phyloP scores from a whole-genome alignment of 2,888 invertebrate species.

The Marasmarcha lunaedactyla region DNA sequence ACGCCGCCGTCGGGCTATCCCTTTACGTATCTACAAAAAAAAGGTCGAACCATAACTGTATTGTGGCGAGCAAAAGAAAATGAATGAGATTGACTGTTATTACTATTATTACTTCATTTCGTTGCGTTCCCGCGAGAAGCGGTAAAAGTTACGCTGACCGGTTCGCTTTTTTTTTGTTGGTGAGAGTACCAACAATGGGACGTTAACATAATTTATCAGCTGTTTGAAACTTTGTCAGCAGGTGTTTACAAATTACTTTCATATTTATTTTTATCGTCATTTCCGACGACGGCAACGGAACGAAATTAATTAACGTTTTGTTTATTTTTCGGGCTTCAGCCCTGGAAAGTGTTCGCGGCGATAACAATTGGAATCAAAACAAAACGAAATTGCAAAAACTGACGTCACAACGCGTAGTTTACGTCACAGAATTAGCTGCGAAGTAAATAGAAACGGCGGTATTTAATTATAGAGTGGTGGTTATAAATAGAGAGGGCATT shows the following conservation, averaged over 20 bases:
- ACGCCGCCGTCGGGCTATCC: constrained; percentile 62
- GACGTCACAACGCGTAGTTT: not conserved
- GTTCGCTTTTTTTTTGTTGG: constrained; percentile 58
- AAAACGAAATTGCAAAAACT: too few relatives aligned
- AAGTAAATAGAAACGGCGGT: constrained; percentile 50
- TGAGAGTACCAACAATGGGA: constrained; percentile 61
- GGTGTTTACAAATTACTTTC: constrained; percentile 26
- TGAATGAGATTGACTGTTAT: constrained; percentile 65
- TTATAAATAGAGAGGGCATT: constrained; percentile 63
- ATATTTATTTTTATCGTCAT: constrained; percentile 14
- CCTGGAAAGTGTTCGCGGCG: too few relatives aligned
- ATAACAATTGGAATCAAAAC: too few relatives aligned
- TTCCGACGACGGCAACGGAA: constrained; percentile 10
- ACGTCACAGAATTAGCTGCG: constrained; percentile 31
- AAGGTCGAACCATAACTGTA: constrained; percentile 51
- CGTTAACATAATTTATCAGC: constrained; percentile 58
- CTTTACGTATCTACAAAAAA: constrained; percentile 66
- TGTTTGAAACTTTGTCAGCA: constrained; percentile 40
- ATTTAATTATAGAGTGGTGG: constrained; percentile 50
- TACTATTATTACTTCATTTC: constrained; percentile 63
- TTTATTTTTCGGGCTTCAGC: too few relatives aligned
- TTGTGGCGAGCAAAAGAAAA: constrained; percentile 61
- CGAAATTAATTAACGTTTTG: constrained; percentile 2
- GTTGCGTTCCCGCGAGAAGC: constrained; percentile 53
- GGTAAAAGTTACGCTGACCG: constrained; percentile 62